These are phyloP conservation scores for Drosophila putrida DNA, from an alignment of 2,888 invertebrate species.

Conservation along the genomic window DNA sequence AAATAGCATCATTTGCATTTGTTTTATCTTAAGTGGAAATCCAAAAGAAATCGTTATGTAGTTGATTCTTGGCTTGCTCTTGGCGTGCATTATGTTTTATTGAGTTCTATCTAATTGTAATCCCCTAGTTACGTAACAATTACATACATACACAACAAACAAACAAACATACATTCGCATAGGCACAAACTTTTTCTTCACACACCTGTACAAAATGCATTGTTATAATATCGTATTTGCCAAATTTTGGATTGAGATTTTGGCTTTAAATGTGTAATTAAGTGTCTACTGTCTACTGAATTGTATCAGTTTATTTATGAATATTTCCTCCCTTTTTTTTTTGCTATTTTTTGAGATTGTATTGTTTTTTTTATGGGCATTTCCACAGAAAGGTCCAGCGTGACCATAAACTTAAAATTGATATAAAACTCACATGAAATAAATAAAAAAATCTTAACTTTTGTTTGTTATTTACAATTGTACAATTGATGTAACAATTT, in stretches of 20 bases:
- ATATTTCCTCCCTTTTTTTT: constrained; percentile 22
- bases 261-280: constrained; percentile 41
- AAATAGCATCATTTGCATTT: constrained; percentile 20
- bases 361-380: constrained; percentile 40
- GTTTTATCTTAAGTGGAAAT: constrained; percentile 12
- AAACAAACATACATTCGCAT: constrained; percentile 29
- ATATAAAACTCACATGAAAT: too few species aligned
- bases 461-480: too few species aligned
- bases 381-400: constrained; percentile 24
- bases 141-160: constrained; percentile 3
- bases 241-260: constrained; percentile 38
- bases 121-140: constrained; percentile 13
- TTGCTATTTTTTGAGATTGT: constrained; percentile 3
- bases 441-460: too few species aligned
- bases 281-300: constrained; percentile 38
- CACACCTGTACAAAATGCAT: constrained; percentile 34
- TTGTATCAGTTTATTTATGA: constrained; percentile 46
- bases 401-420: too few species aligned
- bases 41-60: constrained; percentile 5
- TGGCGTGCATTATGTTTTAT: constrained; percentile 16
- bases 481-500: too few species aligned
- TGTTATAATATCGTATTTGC: constrained; percentile 39
- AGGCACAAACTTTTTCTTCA: constrained; percentile 33
- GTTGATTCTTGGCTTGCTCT: constrained; percentile 8
- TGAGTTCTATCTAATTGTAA: constrained; percentile 19